These are phyloP conservation scores for Cephus rjabovi DNA, from an alignment of 2,888 invertebrate genomes.

Conservation along the genomic window DNA sequence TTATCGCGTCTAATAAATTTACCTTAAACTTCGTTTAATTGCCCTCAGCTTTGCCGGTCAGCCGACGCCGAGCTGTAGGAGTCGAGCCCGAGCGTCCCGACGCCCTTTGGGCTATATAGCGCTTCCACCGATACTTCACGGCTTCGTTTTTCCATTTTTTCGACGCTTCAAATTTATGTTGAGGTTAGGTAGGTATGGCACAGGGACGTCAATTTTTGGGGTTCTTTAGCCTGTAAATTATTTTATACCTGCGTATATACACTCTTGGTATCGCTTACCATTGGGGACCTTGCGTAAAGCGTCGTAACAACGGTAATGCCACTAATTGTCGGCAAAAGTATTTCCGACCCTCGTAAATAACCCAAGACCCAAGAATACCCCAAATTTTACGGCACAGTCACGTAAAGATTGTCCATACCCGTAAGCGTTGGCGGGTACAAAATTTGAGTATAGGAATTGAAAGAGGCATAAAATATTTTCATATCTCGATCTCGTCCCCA, in stretches of 20 bases:
- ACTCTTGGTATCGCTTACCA: background rate
- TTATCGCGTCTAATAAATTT: conserved; percentile 60
- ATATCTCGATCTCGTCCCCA: background rate
- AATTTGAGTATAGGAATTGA: background rate
- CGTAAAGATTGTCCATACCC: background rate
- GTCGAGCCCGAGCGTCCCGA: background rate
- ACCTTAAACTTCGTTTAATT: conserved; percentile 24
- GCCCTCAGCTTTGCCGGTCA: conserved; percentile 15
- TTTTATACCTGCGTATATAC: background rate
- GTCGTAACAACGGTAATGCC: background rate
- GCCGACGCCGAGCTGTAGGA: background rate
- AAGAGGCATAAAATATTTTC: background rate
- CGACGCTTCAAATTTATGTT: background rate
- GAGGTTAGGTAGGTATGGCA: background rate
- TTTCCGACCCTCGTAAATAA: background rate
- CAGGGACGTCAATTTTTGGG: background rate
- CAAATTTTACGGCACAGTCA: background rate
- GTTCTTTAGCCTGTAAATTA: background rate
- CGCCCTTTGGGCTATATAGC: conserved; percentile 2
- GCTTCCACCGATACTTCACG: background rate
- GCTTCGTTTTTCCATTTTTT: background rate
- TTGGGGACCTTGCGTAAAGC: background rate
- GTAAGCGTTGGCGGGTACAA: background rate
- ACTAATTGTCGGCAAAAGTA: background rate
- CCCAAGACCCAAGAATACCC: background rate